phyloP scores from a whole-genome alignment of 2,113 vertebrate species.

The Hippopotamus amphibius region DNA sequence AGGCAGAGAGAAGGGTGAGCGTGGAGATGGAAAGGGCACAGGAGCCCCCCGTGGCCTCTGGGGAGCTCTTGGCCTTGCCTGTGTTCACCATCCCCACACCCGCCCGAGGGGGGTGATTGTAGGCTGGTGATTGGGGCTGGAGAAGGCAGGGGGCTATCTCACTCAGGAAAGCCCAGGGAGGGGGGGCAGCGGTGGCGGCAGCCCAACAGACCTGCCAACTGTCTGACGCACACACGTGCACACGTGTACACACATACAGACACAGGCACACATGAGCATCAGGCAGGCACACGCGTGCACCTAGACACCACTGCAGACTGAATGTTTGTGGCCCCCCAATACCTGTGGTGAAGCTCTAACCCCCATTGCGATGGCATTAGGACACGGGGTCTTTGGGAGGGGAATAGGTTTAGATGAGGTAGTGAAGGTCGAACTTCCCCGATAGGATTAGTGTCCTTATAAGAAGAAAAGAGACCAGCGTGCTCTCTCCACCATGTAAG shows the following conservation, averaged over 20 bases:
- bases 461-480: neutral
- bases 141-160: neutral
- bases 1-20: neutral
- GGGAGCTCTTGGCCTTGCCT: neutral
- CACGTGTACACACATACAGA: too few species aligned
- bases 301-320: neutral
- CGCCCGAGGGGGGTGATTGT: neutral
- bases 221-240: too few species aligned
- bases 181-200: neutral
- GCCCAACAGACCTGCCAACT: neutral
- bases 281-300: neutral
- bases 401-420: neutral
- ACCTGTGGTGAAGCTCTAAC: neutral
- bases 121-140: neutral
- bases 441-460: neutral
- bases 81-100: neutral
- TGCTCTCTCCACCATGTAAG: neutral
- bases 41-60: neutral
- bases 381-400: neutral
- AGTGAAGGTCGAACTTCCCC: neutral
- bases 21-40: neutral
- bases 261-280: neutral
- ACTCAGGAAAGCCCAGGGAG: neutral
- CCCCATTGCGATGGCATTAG: neutral
- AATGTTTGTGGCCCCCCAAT: neutral